phyloP scores from a whole-genome alignment of 2,797 vertebrate genomes.

The Centropyge bicolor region DNA sequence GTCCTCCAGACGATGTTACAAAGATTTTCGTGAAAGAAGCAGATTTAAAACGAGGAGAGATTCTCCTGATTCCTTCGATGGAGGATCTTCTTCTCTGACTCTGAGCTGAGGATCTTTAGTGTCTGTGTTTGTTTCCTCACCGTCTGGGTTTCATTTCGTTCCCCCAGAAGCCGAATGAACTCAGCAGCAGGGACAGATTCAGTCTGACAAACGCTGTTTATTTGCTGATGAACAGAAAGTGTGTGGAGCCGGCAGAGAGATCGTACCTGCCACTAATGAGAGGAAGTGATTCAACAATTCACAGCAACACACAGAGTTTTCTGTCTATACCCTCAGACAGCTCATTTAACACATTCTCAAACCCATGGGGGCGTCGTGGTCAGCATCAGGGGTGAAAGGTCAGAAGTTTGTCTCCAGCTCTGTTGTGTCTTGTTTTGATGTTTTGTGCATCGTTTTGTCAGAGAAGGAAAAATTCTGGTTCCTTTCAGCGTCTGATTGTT shows the following conservation, averaged over 20 bases:
- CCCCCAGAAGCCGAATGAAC: constrained; percentile 15
- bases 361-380: not conserved
- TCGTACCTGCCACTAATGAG: constrained; percentile 15
- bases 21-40: constrained; percentile 21
- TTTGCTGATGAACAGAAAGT: constrained; percentile 8
- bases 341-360: not conserved
- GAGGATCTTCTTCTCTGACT: constrained; percentile 5
- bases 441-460: not conserved
- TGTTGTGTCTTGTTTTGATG: not conserved
- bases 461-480: not conserved
- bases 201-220: not conserved
- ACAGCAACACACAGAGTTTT: not conserved
- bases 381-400: not conserved
- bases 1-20: constrained; percentile 21
- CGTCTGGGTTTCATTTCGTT: constrained; percentile 6
- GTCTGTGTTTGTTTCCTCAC: not conserved
- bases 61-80: constrained; percentile 7
- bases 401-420: not conserved
- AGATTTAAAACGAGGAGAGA: not conserved
- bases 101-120: not conserved
- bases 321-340: not conserved
- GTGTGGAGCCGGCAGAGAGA: not conserved
- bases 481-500: not conserved
- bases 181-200: not conserved
- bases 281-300: not conserved